Conservation (phyloP, 2,888 invertebrate genomes). For the Marasmarcha lunaedactyla region DNA sequence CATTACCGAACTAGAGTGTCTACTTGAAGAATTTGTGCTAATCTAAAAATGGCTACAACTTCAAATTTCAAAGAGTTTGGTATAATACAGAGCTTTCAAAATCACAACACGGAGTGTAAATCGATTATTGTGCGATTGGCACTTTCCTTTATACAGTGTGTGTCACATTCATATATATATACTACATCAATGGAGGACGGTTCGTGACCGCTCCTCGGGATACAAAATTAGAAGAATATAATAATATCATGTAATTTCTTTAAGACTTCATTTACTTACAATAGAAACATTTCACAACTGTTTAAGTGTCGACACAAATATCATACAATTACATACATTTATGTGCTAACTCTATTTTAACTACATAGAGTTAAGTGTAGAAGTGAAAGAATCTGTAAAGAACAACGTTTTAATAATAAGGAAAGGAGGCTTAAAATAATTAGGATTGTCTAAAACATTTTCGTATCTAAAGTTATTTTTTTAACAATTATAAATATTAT, state of each 20-base stretch:
- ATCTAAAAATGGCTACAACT: constrained; percentile 64
- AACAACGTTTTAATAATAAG: too few species aligned
- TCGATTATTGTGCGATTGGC: constrained; percentile 64
- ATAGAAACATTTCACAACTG: constrained; percentile 38
- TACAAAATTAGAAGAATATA: constrained; percentile 71
- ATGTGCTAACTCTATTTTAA: not conserved
- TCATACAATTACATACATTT: constrained; percentile 54
- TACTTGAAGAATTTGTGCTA: constrained; percentile 70
- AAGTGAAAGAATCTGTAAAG: too few species aligned
- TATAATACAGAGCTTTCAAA: constrained; percentile 70
- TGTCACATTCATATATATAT: too few species aligned
- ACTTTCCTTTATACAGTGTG: constrained; percentile 27
- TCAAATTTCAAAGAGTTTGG: constrained; percentile 54
- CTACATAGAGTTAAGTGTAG: too few species aligned
- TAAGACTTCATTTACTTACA: constrained; percentile 64
- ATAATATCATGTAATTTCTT: constrained; percentile 42
- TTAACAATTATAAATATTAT: too few species aligned
- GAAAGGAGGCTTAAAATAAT: too few species aligned
- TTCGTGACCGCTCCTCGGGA: too few species aligned
- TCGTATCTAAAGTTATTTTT: too few species aligned
- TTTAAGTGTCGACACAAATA: constrained; percentile 51
- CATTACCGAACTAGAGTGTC: constrained; percentile 56
- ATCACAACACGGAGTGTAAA: constrained; percentile 73
- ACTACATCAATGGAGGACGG: too few species aligned
- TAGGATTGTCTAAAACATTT: too few species aligned